A percentile compares a stretch with the other conserved stretches of the same genome.
These are phyloP conservation scores for Amphiprion percula DNA, from an alignment of 2,113 vertebrate genomes.

Conservation along the genomic window DNA sequence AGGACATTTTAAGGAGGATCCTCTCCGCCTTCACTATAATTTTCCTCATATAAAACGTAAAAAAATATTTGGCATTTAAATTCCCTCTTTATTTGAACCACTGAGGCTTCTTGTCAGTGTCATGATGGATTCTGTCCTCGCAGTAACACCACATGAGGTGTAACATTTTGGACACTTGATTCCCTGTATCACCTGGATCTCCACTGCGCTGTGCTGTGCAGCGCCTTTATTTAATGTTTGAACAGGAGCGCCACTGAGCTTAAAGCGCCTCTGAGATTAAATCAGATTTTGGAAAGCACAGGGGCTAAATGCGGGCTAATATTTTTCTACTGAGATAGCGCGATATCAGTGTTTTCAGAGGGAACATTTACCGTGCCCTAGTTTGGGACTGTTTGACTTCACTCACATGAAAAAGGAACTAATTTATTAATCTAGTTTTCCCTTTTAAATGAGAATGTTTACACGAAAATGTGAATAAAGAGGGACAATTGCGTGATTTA, in stretches of 20 bases:
- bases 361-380: slow-evolving; percentile 31
- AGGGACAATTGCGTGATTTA: no score
- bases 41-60: background rate
- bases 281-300: slow-evolving; percentile 56
- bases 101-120: background rate
- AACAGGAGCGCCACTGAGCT: slow-evolving; percentile 43
- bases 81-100: background rate
- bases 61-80: background rate
- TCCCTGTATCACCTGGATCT: slow-evolving; percentile 8
- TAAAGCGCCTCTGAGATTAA: slow-evolving; percentile 51
- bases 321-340: slow-evolving; percentile 48
- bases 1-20: background rate
- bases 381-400: slow-evolving; percentile 10
- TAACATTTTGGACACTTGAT: slow-evolving; percentile 34
- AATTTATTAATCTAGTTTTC: no score
- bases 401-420: background rate
- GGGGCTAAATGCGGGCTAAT: slow-evolving; percentile 52
- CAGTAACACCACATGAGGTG: slow-evolving; percentile 6
- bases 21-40: background rate
- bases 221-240: slow-evolving; percentile 60
- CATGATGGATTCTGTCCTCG: background rate
- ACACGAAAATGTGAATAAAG: background rate
- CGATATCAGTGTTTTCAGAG: slow-evolving; percentile 53
- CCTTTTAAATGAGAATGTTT: background rate
- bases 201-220: background rate